Conservation (phyloP, 2,888 invertebrate species). For the Cerceris ruficornis region DNA sequence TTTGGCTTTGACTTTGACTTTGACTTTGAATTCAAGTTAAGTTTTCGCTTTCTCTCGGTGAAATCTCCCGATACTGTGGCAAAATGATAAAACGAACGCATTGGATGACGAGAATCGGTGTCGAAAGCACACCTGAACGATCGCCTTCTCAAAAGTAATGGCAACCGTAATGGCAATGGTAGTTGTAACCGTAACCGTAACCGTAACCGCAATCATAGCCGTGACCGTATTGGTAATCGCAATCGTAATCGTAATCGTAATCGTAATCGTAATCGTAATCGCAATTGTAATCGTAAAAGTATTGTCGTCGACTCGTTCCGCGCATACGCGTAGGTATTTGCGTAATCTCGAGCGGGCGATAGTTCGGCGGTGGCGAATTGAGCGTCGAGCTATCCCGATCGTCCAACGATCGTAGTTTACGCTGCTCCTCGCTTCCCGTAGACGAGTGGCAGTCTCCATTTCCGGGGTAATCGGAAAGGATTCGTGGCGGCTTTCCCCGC, state of each 20-base stretch:
- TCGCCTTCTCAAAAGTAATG: no score
- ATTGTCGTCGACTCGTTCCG: slow-evolving; percentile 61
- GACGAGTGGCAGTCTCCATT: no score
- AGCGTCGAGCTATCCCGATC: slow-evolving; percentile 3
- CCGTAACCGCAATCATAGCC: neutral
- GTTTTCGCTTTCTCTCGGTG: no score
- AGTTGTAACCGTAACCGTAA: neutral
- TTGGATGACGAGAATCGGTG: no score
- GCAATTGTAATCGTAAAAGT: slow-evolving; percentile 37
- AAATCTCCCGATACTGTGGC: no score
- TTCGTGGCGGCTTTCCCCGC: no score
- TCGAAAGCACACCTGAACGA: no score
- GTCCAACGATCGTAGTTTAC: slow-evolving; percentile 1
- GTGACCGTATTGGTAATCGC: neutral
- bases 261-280: slow-evolving; percentile 11
- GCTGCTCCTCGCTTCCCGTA: no score
- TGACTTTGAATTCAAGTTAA: no score
- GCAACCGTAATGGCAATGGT: neutral
- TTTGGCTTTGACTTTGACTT: no score
- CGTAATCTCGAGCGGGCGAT: neutral
- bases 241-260: neutral
- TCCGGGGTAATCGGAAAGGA: no score
- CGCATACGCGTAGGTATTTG: slow-evolving; percentile 5
- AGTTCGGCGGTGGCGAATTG: slow-evolving; percentile 15
- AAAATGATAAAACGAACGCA: no score